Evolutionary conservation across 2,888 invertebrate genomes (phyloP).

Genomic region (Xanthia icteritia): DNA sequence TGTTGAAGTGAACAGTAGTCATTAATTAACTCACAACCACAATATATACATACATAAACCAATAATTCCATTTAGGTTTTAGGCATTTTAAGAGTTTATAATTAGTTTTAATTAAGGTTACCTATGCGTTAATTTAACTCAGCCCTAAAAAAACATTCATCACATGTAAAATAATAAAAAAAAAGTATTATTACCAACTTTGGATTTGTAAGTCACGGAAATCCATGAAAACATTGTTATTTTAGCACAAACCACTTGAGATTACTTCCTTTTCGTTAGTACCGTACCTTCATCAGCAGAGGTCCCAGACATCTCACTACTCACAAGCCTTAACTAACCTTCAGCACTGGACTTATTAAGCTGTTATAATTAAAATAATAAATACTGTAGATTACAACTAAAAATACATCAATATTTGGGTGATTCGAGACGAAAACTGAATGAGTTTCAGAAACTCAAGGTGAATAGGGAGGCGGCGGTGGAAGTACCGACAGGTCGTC

Average conservation of each 20-base stretch:
- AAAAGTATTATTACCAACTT: slow-evolving; percentile 33
- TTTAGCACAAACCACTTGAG: slow-evolving; percentile 45
- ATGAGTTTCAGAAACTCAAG: slow-evolving; percentile 73
- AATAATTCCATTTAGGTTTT: slow-evolving; percentile 62
- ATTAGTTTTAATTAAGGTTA: slow-evolving; percentile 53
- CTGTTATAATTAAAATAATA: slow-evolving; percentile 60
- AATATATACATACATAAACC: slow-evolving; percentile 80
- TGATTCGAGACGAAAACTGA: slow-evolving; percentile 49
- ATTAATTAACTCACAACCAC: slow-evolving; percentile 86
- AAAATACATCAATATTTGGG: slow-evolving; percentile 67
- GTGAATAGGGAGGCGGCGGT: slow-evolving; percentile 90
- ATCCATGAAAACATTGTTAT: slow-evolving; percentile 29
- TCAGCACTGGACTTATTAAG: slow-evolving; percentile 50
- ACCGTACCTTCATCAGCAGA: slow-evolving; percentile 26
- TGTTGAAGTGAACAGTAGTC: slow-evolving; percentile 81
- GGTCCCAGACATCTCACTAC: slow-evolving; percentile 27
- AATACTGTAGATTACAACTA: slow-evolving; percentile 65
- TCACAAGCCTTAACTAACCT: slow-evolving; percentile 56
- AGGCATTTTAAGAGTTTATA: slow-evolving; percentile 54
- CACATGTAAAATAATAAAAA: slow-evolving; percentile 43
- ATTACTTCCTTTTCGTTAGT: slow-evolving; percentile 50
- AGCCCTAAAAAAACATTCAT: slow-evolving; percentile 49
- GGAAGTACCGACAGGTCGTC: slow-evolving; percentile 87
- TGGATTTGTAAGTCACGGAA: slow-evolving; percentile 37
- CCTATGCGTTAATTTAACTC: slow-evolving; percentile 45